Base-by-base conservation (phyloP, 2,113 vertebrate genomes). In the Zosterops lateralis region DNA sequence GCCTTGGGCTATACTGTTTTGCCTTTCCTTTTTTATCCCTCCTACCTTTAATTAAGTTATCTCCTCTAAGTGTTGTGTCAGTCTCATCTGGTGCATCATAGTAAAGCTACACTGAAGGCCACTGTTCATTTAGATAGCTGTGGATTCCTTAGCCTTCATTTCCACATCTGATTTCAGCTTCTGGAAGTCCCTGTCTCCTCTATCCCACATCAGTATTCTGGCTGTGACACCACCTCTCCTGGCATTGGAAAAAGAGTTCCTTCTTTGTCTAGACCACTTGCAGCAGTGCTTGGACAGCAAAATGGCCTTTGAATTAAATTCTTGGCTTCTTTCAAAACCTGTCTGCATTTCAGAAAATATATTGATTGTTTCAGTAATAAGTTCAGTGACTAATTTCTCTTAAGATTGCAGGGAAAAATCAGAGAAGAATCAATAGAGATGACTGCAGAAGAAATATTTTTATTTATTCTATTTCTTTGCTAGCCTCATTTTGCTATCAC, bases 11-110 rank as follows among this genome's bases (percentile, higher is more conserved):
- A 26, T 25, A 31, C 20, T 51, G 4, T 44, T 90, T 77, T 60
- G 7, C 24, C 11, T 66, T 13, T 57, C 21, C 2, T 7, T 65
- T 67, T 14, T 8, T 77, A 24, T 13, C 3, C 0, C 0, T 58
- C 11, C 8, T 9, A 14, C n/a, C 34, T 58, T 84, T 57, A 76
- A 61, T 53, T 74, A 84, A 76, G 28, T 22, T 61, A 66, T 26
- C 25, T 71, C 40, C 34, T 48, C 22, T 78, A 51, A 67, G 32
- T 74, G 10, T 76, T 75, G 16, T 76, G 42, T 9, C 38, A 71
- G 1, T 50, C 6, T 81, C 26, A 81, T 62, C 44, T 64, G 42
- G 32, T 5, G 14, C 17, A 44, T 78, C 74, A 80, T 31, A 44
- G 26, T 74, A 51, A 81, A 60, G 14, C 22, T 74, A 31, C 48